phyloP scores from a whole-genome alignment of 2,113 vertebrate species.

The Podocnemis expansa region DNA sequence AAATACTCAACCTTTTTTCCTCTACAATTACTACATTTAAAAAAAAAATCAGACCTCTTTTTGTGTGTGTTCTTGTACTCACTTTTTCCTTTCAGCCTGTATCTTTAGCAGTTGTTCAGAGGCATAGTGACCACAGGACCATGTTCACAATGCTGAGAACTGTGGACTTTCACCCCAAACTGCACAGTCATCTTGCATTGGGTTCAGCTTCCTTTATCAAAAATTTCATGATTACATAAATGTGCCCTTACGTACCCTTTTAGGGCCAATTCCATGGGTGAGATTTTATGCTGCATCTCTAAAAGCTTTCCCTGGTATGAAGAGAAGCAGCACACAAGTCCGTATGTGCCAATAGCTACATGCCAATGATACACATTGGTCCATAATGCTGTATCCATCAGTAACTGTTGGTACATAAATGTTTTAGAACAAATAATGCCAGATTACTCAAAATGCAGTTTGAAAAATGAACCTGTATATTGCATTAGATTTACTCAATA shows the following conservation, averaged over 20 bases:
- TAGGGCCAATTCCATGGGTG: neutral
- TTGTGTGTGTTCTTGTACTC: neutral
- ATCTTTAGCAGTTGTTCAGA: neutral
- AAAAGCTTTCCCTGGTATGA: neutral
- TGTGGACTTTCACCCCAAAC: neutral
- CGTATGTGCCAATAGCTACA: neutral
- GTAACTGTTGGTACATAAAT: neutral
- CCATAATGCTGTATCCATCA: neutral
- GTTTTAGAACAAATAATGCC: neutral
- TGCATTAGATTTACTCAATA: neutral
- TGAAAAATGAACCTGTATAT: neutral
- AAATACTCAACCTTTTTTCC: neutral
- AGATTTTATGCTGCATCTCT: neutral
- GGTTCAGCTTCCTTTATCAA: neutral
- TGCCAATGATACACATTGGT: neutral
- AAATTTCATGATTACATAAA: neutral
- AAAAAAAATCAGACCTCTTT: neutral
- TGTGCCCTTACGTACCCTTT: neutral
- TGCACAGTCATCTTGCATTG: neutral
- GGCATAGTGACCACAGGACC: neutral
- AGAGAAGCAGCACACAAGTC: neutral
- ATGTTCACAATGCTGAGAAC: neutral
- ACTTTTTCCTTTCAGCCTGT: neutral
- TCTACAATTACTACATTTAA: neutral
- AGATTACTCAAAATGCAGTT: neutral